Base-by-base conservation (phyloP, 1,140 invertebrate genomes). In the Thaumatotibia leucotreta region DNA sequence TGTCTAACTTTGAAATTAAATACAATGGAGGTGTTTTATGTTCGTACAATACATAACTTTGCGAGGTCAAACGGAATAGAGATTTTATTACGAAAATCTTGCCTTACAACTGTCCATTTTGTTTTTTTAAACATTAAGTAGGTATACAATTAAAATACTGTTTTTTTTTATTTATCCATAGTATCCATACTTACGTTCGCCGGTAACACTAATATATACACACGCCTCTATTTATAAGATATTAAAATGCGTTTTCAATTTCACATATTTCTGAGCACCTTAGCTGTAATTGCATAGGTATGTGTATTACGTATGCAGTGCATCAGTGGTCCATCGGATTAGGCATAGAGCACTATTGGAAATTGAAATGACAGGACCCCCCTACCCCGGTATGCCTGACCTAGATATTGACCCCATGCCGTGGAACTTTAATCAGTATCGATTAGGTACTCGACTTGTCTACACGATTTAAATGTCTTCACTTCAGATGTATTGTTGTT, bases 381-480 rank as follows among this genome's bases (percentile, higher is more conserved):
- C 52, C 52, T 29, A 8, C 52, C 50, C 27, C 50, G 1, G 50
- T 23, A 17, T 58, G n/a, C 23, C 52, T 58, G 52, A 58, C 52
- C 52, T 58, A 58, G 52, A 58, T 58, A 58, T 58, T 58, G 52
- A 58, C 52, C 52, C 52, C 52, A 58, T 58, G 29, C 27, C 24
- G 52, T 58, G 52, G 52, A 58, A 58, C 27, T 58, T 58, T 58
- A 58, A 58, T 58, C 52, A 58, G 11, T 58, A 58, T 58, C 52
- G 52, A 58, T 58, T 58, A 27, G 23, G 27, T 31, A 27, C 52
- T 52, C 50, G 9, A 52, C 4, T 27, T 58, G 52, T 29, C n/a
- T 5, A 45, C 39, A 45, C 39, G 5, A 45, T 45, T 45, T 45
- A 14, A 45, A 45, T 45, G 17, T 45, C 6, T 35, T 35, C 14